Evolutionary conservation across 2,113 vertebrate species (phyloP), one percentile per base, ranked within the genome.

Genomic region (Peucedramus taeniatus): DNA sequence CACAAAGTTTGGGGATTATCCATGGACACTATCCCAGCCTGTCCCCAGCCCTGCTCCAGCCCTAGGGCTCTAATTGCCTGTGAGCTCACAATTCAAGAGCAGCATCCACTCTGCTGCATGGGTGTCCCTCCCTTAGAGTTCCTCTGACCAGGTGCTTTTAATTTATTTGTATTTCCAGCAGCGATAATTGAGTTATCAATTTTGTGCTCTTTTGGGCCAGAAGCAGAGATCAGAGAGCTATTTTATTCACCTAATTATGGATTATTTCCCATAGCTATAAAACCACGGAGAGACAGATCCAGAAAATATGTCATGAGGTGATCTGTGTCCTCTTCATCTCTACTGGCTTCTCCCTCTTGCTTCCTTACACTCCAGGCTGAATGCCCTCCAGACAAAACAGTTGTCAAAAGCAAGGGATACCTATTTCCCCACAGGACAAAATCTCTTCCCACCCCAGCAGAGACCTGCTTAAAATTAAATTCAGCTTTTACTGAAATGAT

Each of bases 81-180:
- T 16, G 39, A 70, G 56, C 30, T 75, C 12, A 3, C 68, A 81
- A 57, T 12, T 76, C 74, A 60, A 60, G 57, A 92, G 45, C 85
- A 86, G 42, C 56, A 42, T 76, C 51, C 7, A 1, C 47, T 8
- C 9, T 72, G 53, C 68, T 37, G 61, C 80, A 42, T 1, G 72
- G 60, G 27, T 79, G 90, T 86, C 83, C 80, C 79, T 65, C 70
- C 6, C 13, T 33, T 31, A 35, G 31, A 68, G 49, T 53, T 75
- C 53, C 83, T 94, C 90, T 89, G 60, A 92, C 90, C 90, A 76
- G 74, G 69, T 93, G 69, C 88, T 89, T 78, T 93, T 96, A 92
- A 96, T 96, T 93, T 95, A 96, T 96, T 97, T 96, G 92, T 89
- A 90, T 95, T 96, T 95, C 96, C 95, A 96, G 89, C 90, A 89